phyloP scores from a whole-genome alignment of 2,113 vertebrate genomes.

The Plecturocebus donacophilus region DNA sequence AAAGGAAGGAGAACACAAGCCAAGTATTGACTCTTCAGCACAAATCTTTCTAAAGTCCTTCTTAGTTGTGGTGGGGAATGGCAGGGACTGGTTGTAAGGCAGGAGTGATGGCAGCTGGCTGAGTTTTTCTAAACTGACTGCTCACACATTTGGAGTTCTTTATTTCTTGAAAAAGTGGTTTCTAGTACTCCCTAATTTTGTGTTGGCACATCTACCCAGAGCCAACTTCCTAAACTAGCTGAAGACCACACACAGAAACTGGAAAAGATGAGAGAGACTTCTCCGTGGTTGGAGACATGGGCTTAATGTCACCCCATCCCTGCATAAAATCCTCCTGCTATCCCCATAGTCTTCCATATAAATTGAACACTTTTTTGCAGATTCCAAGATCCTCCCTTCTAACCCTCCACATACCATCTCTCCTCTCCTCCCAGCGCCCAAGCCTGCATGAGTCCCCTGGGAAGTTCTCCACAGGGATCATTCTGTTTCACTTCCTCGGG shows the following conservation, averaged over 20 bases:
- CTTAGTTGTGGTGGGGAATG: background rate
- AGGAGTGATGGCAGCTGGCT: fast-evolving
- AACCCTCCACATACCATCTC: no score
- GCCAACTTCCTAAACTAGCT: no score
- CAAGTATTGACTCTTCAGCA: background rate
- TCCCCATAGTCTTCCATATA: background rate
- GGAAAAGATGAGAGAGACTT: background rate
- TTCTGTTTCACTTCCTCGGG: background rate
- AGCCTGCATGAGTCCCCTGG: background rate
- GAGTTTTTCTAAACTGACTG: background rate
- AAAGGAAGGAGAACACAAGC: background rate
- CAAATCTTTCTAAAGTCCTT: background rate
- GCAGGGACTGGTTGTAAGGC: fast-evolving
- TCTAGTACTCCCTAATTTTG: background rate
- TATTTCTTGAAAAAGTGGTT: background rate
- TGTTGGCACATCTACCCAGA: background rate
- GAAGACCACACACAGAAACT: background rate
- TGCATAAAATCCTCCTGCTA: background rate
- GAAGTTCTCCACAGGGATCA: background rate
- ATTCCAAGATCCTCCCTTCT: no score
- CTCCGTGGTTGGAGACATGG: background rate
- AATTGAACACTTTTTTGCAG: no score
- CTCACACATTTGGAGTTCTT: no score
- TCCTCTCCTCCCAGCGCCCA: background rate
- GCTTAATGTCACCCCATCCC: fast-evolving